Base-by-base conservation (phyloP, 2,888 invertebrate species). In the Copidosoma aretas region DNA sequence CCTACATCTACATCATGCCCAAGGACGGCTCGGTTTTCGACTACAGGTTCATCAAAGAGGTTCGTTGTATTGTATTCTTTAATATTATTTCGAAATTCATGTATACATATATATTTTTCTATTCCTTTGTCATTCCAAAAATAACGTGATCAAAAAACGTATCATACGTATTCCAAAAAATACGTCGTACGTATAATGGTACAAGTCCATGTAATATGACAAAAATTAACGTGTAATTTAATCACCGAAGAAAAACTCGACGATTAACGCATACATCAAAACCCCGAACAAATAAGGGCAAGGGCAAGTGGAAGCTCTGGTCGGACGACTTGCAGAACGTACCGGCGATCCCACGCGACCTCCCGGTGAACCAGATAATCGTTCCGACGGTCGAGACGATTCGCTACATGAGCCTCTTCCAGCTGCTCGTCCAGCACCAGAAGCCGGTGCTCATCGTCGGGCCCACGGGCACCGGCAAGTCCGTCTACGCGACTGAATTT, bases 381-480 rank as follows among this genome's bases (percentile, higher is more conserved):
- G 95, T 98, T 17, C 93, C 95, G 0, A 98, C 97, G 0, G 87
- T 93, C 32, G 97, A 97, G 84, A 95, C 95, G 0, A 90, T 97
- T 1, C 88, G 97, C 49, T 93, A 93, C 80, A 88, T 91, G 17
- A 91, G 91, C 0, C 84, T 98, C 0, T 91, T 97, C 85, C 89
- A 89, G 73, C 85, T 95, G 43, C 84, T 97, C 54, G 90, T 96
- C 0, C 89, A 89, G 22, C 93, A 96, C 80, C 88, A 91, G 17
- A 97, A 95, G 78, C 89, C 93, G 0, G 86, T 93, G 56, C 90
- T 97, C 87, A 89, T 96, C 82, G 93, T 95, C 0, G 98, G 97
- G 0, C 95, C 97, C 0, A 97, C 97, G 0, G 95, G 97, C 46
- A 97, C 97, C 0, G 97, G 97, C 67, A 98, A 98, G 84, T 95